Evolutionary conservation across 1,140 invertebrate genomes (phyloP).

Genomic region (Coelopa frigida): DNA sequence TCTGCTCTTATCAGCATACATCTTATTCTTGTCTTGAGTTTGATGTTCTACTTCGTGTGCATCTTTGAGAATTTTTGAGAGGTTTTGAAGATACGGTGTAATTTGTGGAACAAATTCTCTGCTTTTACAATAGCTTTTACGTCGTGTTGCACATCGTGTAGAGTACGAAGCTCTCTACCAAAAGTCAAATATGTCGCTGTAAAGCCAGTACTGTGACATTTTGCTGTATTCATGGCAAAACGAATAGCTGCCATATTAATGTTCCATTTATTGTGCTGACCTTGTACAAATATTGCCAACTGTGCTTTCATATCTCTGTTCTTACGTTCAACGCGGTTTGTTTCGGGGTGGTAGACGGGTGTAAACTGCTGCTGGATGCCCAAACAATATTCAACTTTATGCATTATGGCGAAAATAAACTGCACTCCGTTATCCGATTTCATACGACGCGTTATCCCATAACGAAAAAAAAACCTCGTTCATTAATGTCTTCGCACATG

Average conservation of each 20-base stretch:
- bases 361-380: conserved; percentile 30
- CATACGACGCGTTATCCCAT: conserved; percentile 9
- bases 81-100: conserved; percentile 19
- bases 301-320: conserved; percentile 42
- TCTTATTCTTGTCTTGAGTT: not conserved
- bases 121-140: conserved; percentile 19
- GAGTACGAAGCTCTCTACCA: conserved; percentile 26
- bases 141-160: conserved; percentile 23
- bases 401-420: conserved; percentile 7
- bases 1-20: conserved; percentile 16
- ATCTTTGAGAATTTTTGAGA: conserved; percentile 16
- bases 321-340: conserved; percentile 38
- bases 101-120: conserved; percentile 26
- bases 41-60: no score
- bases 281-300: conserved; percentile 28
- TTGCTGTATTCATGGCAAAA: conserved; percentile 44
- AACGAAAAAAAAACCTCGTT: conserved; percentile 13
- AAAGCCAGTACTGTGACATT: no score
- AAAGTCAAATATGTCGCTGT: conserved; percentile 43
- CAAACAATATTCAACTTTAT: conserved; percentile 17
- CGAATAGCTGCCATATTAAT: conserved; percentile 32
- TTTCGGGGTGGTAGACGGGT: conserved; percentile 38
- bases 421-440: conserved; percentile 12
- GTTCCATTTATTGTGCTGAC: conserved; percentile 38
- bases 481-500: no score